Evolutionary conservation across 2,797 vertebrate species (phyloP), one percentile per base, ranked within the genome.

Genomic region (Lateolabrax maculatus): DNA sequence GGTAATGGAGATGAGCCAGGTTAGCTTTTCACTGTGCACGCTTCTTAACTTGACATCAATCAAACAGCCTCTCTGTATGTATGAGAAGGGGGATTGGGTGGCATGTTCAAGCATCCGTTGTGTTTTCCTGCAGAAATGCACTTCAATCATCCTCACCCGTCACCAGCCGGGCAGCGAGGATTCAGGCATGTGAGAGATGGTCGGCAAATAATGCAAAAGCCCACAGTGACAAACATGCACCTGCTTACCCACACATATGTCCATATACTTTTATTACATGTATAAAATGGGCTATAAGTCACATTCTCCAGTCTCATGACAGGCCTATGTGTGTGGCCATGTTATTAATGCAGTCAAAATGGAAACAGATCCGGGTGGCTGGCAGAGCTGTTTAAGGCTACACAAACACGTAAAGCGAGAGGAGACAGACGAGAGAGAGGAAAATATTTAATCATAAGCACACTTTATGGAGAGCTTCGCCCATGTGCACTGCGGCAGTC

Each of bases 371-470:
- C 68, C 34, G n/a, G 77, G 75, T 73, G 71, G 66, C 66, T 89
- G 76, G 77, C 46, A 51, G 71, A 9, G 83, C 66, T 79, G 70
- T 86, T 84, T 64, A 81, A 80, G 70, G 52, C 66, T 77, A 77
- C 65, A 69, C 71, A 67, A 79, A 67, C 57, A 53, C 34, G 37
- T 68, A 81, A 80, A 70, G 49, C 12, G 13, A 78, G 60, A 53
- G 37, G 36, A 51, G 62, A 75, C 1, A 27, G 71, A 46, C 41
- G 60, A 70, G 66, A 78, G 36, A 79, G 62, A 51, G 56, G 65
- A 71, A 90, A 84, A 91, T 84, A 81, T 91, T 79, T 84, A 86
- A 92, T 88, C 73, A 89, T 85, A 64, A 81, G 51, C 49, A 71
- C 77, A 83, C 79, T 86, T 90, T 84, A 88, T 84, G 76, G 71